These are phyloP conservation scores for Lytechinus pictus DNA, from an alignment of 35 echinoderm and acorn worm species.

Conservation along the genomic window DNA sequence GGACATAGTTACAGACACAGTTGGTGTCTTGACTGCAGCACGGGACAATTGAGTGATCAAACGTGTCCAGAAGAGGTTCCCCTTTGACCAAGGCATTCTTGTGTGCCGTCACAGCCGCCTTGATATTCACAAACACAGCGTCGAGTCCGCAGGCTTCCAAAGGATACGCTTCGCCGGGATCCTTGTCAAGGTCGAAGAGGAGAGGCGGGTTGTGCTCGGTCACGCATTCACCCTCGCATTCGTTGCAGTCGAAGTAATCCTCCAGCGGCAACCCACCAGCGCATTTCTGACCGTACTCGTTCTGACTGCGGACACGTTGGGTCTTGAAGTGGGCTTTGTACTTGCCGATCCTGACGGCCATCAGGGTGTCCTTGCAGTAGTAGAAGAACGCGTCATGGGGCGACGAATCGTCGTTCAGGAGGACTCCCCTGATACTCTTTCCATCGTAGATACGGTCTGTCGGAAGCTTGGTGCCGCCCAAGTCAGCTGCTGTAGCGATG, in stretches of 20 bases:
- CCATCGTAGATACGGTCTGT: slow-evolving; percentile 44
- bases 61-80: background rate
- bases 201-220: slow-evolving; percentile 59
- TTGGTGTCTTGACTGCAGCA: slow-evolving; percentile 16
- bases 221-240: slow-evolving; percentile 55
- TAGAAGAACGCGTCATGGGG: slow-evolving; percentile 38
- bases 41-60: background rate
- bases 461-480: background rate
- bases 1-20: slow-evolving; percentile 32
- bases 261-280: slow-evolving; percentile 25
- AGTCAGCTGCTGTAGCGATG: slow-evolving; percentile 46
- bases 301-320: background rate
- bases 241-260: slow-evolving; percentile 54
- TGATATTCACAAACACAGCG: background rate
- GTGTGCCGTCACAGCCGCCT: background rate
- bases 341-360: slow-evolving; percentile 46
- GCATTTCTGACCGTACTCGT: slow-evolving; percentile 22
- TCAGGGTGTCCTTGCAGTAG: slow-evolving; percentile 55
- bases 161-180: slow-evolving; percentile 63
- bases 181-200: slow-evolving; percentile 50
- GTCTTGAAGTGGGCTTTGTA: slow-evolving; percentile 59
- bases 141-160: background rate
- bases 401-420: background rate
- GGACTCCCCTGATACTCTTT: slow-evolving; percentile 32
- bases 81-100: background rate